phyloP scores from a whole-genome alignment of 2,113 vertebrate species.

The Hipposideros armiger region DNA sequence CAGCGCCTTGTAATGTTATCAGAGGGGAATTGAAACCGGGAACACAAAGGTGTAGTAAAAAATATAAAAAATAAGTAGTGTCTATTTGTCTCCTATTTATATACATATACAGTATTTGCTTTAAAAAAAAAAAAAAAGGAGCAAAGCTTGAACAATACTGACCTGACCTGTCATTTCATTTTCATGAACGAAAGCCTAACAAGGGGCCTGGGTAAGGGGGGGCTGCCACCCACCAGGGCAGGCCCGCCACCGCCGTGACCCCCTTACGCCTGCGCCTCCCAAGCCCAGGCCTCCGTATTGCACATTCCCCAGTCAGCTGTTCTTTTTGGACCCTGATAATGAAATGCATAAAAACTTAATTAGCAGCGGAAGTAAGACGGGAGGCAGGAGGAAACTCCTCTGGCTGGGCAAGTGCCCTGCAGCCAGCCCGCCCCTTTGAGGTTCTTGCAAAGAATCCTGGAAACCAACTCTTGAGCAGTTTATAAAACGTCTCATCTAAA shows the following conservation, averaged over 20 bases:
- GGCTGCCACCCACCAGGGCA: background rate
- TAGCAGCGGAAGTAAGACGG: conserved; percentile 87
- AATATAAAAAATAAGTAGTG: conserved; percentile 89
- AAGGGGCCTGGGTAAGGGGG: conserved; percentile 53
- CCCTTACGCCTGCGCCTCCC: conserved; percentile 73
- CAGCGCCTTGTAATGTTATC: conserved; percentile 35
- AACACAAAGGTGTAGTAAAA: conserved; percentile 86
- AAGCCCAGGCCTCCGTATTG: conserved; percentile 82
- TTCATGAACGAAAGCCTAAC: conserved; percentile 67
- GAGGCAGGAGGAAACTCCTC: conserved; percentile 81
- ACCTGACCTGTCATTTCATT: conserved; percentile 72
- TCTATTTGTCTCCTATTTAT: conserved; percentile 83
- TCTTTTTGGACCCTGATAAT: conserved; percentile 89
- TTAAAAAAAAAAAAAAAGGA: conserved; percentile 55
- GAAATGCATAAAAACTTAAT: conserved; percentile 88
- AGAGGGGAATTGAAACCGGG: conserved; percentile 73
- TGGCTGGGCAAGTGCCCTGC: background rate
- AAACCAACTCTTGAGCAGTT: conserved; percentile 29
- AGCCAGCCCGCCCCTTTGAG: background rate
- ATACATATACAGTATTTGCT: conserved; percentile 84
- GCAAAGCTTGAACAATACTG: conserved; percentile 83
- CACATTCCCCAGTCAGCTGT: conserved; percentile 86
- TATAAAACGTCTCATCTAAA: conserved; percentile 6
- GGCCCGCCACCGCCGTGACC: background rate
- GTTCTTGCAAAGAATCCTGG: conserved; percentile 63